These are phyloP conservation scores for Lithophane semibrunnea DNA, from an alignment of 2,888 invertebrate species.

Conservation along the genomic window DNA sequence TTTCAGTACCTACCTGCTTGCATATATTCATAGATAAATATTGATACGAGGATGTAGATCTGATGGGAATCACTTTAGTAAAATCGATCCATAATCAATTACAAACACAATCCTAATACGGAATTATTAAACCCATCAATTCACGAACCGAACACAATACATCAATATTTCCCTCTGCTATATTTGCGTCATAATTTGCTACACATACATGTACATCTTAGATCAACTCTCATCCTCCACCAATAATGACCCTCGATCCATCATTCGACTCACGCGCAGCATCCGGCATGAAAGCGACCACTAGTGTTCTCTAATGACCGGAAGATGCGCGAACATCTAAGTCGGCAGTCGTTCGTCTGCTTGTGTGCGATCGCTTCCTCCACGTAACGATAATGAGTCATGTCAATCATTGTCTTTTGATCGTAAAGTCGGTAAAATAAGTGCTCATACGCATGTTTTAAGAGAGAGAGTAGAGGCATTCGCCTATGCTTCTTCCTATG, in stretches of 20 bases:
- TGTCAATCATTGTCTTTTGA: slow-evolving; percentile 55
- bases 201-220: slow-evolving; percentile 7
- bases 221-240: slow-evolving; percentile 30
- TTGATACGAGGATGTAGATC: neutral
- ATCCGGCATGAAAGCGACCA: slow-evolving; percentile 59
- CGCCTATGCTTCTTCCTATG: neutral
- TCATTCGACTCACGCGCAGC: slow-evolving; percentile 54
- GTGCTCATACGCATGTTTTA: neutral
- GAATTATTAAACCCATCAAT: neutral
- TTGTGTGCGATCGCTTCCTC: slow-evolving; percentile 62
- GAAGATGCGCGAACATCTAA: slow-evolving; percentile 63
- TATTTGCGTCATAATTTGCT: slow-evolving; percentile 11
- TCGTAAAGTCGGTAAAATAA: slow-evolving; percentile 13
- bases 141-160: neutral
- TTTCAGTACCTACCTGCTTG: neutral
- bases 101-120: neutral
- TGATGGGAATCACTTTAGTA: neutral
- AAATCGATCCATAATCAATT: neutral
- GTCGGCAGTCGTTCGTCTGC: slow-evolving; percentile 52
- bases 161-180: neutral
- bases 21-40: neutral
- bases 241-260: slow-evolving; percentile 54
- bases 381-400: slow-evolving; percentile 62
- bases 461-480: neutral
- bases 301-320: slow-evolving; percentile 64